Evolutionary conservation across 2,888 invertebrate genomes (phyloP).

Genomic region (Drosophila pegasa): DNA sequence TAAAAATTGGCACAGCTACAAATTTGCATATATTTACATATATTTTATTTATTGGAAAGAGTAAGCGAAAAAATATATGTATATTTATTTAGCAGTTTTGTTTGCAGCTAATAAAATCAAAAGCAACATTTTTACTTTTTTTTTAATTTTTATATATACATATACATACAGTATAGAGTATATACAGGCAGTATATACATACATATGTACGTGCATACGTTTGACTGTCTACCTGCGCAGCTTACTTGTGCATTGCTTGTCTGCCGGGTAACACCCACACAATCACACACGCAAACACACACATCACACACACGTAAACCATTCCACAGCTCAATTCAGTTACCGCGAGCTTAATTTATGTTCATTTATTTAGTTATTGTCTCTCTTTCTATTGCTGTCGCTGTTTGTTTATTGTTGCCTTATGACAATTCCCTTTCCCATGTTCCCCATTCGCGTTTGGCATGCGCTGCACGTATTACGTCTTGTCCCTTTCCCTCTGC

Average conservation of each 20-base stretch:
- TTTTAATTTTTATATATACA: not conserved
- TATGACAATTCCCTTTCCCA: slow-evolving; percentile 14
- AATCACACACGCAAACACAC: slow-evolving; percentile 7
- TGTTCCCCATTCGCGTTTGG: slow-evolving; percentile 23
- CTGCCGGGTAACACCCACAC: slow-evolving; percentile 21
- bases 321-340: slow-evolving; percentile 23
- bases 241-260: slow-evolving; percentile 49
- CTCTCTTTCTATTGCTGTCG: slow-evolving; percentile 27
- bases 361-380: slow-evolving; percentile 54
- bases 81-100: not conserved
- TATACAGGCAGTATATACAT: not conserved
- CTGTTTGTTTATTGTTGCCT: slow-evolving; percentile 25
- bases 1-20: not conserved
- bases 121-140: not conserved
- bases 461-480: slow-evolving; percentile 60
- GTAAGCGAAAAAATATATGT: not conserved
- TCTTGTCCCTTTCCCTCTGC: slow-evolving; percentile 8
- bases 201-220: not conserved
- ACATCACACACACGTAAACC: slow-evolving; percentile 1
- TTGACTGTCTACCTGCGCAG: slow-evolving; percentile 15
- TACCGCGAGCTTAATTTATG: slow-evolving; percentile 59
- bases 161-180: too few relatives aligned
- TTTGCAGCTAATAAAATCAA: too few relatives aligned
- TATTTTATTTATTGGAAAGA: not conserved
- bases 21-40: not conserved